phyloP scores from a whole-genome alignment of 1,140 invertebrate species.

The Sitobion miscanthi region DNA sequence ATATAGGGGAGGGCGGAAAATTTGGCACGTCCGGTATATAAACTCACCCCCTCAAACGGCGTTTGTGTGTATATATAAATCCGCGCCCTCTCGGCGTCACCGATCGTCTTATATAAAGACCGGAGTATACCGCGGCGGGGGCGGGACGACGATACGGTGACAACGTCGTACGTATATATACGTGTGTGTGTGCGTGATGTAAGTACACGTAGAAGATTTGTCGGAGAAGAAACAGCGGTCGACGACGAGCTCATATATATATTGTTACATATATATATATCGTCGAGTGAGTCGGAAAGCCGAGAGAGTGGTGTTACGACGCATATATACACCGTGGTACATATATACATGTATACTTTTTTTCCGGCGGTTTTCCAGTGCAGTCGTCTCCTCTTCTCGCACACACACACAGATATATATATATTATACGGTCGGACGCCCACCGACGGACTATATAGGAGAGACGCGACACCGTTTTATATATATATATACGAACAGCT shows the following conservation, averaged over 20 bases:
- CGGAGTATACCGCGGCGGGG: neutral
- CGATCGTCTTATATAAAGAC: neutral
- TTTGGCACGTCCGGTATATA: slow-evolving; percentile 42
- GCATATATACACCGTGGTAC: neutral
- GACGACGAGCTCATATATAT: neutral
- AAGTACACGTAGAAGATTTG: neutral
- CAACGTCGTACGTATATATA: neutral
- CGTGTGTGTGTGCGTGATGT: neutral
- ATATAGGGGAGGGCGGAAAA: neutral
- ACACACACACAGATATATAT: neutral
- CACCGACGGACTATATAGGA: neutral
- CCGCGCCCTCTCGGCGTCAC: neutral
- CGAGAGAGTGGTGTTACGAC: neutral
- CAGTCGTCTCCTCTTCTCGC: neutral
- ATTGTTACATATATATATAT: neutral
- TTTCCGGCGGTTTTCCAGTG: neutral
- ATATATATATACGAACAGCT: neutral
- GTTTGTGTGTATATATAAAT: neutral
- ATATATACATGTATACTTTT: neutral
- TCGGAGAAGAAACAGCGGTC: neutral
- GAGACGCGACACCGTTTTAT: neutral
- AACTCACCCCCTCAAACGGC: neutral
- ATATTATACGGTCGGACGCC: neutral
- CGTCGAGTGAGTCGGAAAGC: neutral
- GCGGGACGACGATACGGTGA: neutral